Conservation (phyloP, 2,888 invertebrate species). For the Notodonta ziczac region DNA sequence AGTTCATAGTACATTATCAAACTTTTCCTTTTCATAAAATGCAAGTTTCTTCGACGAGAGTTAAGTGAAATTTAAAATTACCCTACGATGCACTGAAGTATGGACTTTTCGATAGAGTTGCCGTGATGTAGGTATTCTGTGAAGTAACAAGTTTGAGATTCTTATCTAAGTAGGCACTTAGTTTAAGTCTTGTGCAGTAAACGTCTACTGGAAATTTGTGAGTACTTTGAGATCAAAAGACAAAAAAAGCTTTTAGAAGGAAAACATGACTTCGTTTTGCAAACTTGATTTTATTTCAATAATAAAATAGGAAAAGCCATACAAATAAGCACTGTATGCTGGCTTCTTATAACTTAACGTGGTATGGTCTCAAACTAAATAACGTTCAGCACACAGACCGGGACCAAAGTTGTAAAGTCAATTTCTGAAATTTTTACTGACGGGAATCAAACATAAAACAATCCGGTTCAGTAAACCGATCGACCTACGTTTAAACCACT, state of each 20-base stretch:
- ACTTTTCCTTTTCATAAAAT: conserved; percentile 46
- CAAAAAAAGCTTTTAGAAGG: background rate
- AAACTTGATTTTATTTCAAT: too few relatives aligned
- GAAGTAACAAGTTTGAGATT: conserved; percentile 45
- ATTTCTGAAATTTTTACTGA: too few relatives aligned
- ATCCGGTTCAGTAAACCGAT: too few relatives aligned
- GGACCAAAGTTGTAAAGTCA: too few relatives aligned
- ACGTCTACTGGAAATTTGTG: background rate
- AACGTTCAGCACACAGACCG: too few relatives aligned
- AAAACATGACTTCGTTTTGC: background rate
- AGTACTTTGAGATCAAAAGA: background rate
- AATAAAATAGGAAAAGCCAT: too few relatives aligned
- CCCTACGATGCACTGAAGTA: conserved; percentile 43
- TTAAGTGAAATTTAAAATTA: conserved; percentile 52
- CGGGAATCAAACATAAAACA: too few relatives aligned
- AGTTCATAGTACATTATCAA: conserved; percentile 37
- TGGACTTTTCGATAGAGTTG: conserved; percentile 26
- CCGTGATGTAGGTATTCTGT: conserved; percentile 21
- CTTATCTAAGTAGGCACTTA: conserved; percentile 21
- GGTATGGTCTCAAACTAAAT: too few relatives aligned
- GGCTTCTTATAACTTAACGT: too few relatives aligned
- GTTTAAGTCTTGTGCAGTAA: conserved; percentile 13
- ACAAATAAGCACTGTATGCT: too few relatives aligned
- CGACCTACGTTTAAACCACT: too few relatives aligned
- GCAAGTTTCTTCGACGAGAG: conserved; percentile 35